phyloP scores from a whole-genome alignment of 1,140 invertebrate genomes.

The Pissodes strobi region DNA sequence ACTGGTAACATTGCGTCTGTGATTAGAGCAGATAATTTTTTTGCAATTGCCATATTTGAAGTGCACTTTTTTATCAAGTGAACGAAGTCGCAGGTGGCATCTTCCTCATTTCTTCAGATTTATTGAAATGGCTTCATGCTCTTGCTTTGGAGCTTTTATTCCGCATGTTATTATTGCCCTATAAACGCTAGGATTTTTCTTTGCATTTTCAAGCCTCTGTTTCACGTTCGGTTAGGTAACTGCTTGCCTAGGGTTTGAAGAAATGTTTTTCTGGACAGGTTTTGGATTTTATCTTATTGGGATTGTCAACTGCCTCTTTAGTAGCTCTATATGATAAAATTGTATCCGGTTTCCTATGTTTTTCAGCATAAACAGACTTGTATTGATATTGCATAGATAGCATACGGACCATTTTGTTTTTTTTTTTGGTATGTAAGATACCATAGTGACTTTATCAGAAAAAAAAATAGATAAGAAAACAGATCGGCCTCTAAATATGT shows the following conservation, averaged over 20 bases:
- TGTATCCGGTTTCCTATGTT: slow-evolving; percentile 12
- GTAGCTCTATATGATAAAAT: slow-evolving; percentile 31
- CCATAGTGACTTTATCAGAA: slow-evolving; percentile 39
- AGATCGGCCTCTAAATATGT: not conserved
- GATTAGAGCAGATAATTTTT: no score
- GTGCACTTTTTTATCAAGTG: no score
- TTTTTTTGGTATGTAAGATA: slow-evolving; percentile 46
- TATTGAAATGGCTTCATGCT: not conserved
- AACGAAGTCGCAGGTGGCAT: slow-evolving; percentile 18
- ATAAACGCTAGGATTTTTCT: slow-evolving; percentile 1
- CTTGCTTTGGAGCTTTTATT: slow-evolving; percentile 2
- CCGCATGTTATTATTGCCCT: slow-evolving; percentile 23
- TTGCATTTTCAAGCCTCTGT: slow-evolving; percentile 13
- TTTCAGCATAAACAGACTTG: not conserved
- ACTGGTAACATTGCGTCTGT: no score
- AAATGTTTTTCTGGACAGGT: slow-evolving; percentile 25
- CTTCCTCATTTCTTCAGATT: slow-evolving; percentile 17
- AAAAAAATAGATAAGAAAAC: slow-evolving; percentile 39
- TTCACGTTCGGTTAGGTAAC: slow-evolving; percentile 18
- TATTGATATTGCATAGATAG: slow-evolving; percentile 40
- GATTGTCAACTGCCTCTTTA: slow-evolving; percentile 27
- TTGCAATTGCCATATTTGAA: no score
- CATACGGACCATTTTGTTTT: slow-evolving; percentile 39
- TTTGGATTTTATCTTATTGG: slow-evolving; percentile 29
- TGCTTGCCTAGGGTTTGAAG: slow-evolving; percentile 2